These are phyloP conservation scores for Diachrysia chrysitis DNA, from an alignment of 2,888 invertebrate genomes.

Conservation along the genomic window DNA sequence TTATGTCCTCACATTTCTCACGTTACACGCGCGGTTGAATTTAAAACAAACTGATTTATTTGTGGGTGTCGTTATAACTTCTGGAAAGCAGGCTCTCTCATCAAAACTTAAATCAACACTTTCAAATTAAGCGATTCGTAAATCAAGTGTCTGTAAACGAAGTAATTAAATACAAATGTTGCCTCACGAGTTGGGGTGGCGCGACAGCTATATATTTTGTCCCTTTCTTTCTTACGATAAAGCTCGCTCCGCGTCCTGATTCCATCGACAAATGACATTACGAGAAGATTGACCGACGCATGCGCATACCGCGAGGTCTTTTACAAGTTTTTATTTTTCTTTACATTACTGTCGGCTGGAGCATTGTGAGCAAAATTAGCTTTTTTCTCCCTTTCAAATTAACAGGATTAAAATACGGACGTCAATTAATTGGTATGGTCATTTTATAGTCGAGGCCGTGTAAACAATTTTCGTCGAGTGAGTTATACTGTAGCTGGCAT, in stretches of 20 bases:
- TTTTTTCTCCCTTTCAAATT: slow-evolving; percentile 53
- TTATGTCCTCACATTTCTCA: slow-evolving; percentile 47
- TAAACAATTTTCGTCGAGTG: slow-evolving; percentile 43
- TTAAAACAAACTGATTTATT: slow-evolving; percentile 64
- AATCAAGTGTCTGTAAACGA: slow-evolving; percentile 77
- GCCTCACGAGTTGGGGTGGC: slow-evolving; percentile 61
- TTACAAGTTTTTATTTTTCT: slow-evolving; percentile 58
- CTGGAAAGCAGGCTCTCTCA: slow-evolving; percentile 62
- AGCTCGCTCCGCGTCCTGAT: slow-evolving; percentile 57
- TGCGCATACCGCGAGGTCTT: slow-evolving; percentile 62
- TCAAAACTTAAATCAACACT: slow-evolving; percentile 80
- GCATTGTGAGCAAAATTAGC: slow-evolving; percentile 52
- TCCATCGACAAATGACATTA: slow-evolving; percentile 74
- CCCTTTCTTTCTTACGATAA: slow-evolving; percentile 52
- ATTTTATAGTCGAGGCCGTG: slow-evolving; percentile 39
- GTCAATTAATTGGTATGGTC: slow-evolving; percentile 50
- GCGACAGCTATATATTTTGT: slow-evolving; percentile 52
- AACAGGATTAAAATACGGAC: slow-evolving; percentile 44
- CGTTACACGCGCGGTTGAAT: slow-evolving; percentile 48
- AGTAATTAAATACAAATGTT: slow-evolving; percentile 80
- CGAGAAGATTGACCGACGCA: slow-evolving; percentile 70
- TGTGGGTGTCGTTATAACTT: slow-evolving; percentile 60
- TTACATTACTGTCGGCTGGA: slow-evolving; percentile 41
- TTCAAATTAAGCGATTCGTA: slow-evolving; percentile 79
- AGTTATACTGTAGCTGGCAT: slow-evolving; percentile 35